These are phyloP conservation scores for Malthinus seriepunctatus DNA, from an alignment of 2,888 invertebrate genomes.

Conservation along the genomic window DNA sequence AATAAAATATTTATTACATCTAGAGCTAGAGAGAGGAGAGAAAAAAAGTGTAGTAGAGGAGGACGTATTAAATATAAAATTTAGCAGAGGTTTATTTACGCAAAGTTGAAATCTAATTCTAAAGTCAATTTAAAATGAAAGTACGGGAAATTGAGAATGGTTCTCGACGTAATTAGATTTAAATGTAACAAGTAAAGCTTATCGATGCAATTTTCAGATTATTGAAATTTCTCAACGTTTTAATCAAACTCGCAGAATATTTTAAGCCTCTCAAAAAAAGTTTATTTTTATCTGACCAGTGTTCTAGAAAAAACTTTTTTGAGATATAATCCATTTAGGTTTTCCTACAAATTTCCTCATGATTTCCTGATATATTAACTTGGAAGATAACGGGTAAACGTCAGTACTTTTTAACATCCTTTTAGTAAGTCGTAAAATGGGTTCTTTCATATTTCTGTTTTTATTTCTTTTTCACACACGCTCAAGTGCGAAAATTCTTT, in stretches of 20 bases:
- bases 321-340: conserved; percentile 19
- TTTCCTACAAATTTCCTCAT: conserved; percentile 18
- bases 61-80: conserved; percentile 11
- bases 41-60: background rate
- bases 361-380: conserved; percentile 19
- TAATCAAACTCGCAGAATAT: background rate
- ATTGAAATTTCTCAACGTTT: too few species aligned
- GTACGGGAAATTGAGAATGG: conserved; percentile 22
- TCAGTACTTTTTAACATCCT: conserved; percentile 15
- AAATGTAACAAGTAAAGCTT: conserved; percentile 9
- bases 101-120: conserved; percentile 17
- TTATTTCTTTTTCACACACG: conserved; percentile 11
- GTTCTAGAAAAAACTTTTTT: conserved; percentile 1
- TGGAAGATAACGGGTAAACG: conserved; percentile 12
- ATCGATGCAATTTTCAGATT: background rate
- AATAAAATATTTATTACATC: conserved; percentile 8
- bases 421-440: conserved; percentile 3
- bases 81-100: background rate
- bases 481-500: conserved; percentile 5
- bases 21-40: background rate
- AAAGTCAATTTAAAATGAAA: conserved; percentile 17
- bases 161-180: conserved; percentile 15
- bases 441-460: conserved; percentile 3
- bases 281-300: conserved; percentile 9
- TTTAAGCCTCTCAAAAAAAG: conserved; percentile 8